Evolutionary conservation across 2,888 invertebrate genomes (phyloP).

Genomic region (Lamellibrachia columna): DNA sequence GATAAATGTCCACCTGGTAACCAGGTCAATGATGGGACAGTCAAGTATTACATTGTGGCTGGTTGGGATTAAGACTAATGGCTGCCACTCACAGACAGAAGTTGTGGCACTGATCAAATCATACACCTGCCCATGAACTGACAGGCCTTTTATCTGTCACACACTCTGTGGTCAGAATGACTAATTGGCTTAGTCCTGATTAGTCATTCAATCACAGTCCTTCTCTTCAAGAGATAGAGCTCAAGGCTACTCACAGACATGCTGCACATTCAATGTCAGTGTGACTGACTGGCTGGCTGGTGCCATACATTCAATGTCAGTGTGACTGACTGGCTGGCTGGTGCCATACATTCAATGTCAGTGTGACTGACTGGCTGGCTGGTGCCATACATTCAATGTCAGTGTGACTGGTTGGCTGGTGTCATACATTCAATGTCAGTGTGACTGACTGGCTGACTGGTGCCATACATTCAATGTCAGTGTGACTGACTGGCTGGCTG

Average conservation of each 20-base stretch:
- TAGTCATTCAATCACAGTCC: neutral
- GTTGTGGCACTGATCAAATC: neutral
- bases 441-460: no score
- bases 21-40: neutral
- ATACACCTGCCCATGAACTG: neutral
- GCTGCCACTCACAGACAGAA: neutral
- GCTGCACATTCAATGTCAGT: neutral
- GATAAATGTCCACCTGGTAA: neutral
- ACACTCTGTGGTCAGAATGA: neutral
- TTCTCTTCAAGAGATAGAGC: neutral
- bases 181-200: neutral
- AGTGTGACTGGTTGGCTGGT: no score
- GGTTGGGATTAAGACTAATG: no score
- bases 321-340: no score
- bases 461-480: no score
- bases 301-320: neutral
- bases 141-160: conserved; percentile 16
- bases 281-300: neutral
- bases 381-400: neutral
- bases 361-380: neutral
- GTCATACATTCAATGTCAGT: no score
- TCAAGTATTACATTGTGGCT: no score
- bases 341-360: neutral
- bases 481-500: no score
- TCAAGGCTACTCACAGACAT: neutral